A percentile compares a stretch with the other conserved stretches of the same genome.
These are phyloP conservation scores for Triplophysa dalaica DNA, from an alignment of 2,113 vertebrate species.

Conservation along the genomic window DNA sequence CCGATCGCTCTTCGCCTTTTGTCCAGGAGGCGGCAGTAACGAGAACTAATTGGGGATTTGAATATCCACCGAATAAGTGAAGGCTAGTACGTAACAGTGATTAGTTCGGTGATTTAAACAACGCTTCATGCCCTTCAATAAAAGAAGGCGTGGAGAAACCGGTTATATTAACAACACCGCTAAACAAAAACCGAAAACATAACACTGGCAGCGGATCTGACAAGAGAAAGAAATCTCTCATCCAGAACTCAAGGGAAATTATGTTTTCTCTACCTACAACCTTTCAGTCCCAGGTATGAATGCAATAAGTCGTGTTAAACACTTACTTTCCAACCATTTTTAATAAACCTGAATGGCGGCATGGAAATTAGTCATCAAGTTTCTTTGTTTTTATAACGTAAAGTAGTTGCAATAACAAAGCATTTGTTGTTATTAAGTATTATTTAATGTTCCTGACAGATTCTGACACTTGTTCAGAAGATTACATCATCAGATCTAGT, in stretches of 20 bases:
- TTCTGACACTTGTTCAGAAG: background rate
- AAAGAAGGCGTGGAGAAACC: background rate
- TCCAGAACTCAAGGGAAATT: background rate
- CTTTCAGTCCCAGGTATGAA: constrained; percentile 32
- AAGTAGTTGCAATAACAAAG: no score
- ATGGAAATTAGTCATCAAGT: background rate
- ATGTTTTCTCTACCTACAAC: constrained; percentile 38
- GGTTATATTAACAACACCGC: constrained; percentile 17
- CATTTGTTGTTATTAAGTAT: background rate
- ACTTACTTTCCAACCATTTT: background rate
- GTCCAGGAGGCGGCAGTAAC: background rate
- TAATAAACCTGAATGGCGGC: background rate
- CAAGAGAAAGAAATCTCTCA: background rate
- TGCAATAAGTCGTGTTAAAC: background rate
- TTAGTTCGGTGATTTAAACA: constrained; percentile 23
- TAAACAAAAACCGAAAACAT: background rate
- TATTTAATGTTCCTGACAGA: background rate
- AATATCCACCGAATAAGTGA: background rate
- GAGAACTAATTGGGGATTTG: background rate
- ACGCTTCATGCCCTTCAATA: background rate
- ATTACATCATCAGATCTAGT: background rate
- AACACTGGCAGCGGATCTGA: background rate
- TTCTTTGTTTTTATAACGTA: background rate
- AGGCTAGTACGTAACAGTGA: background rate
- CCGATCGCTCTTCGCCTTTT: background rate